Evolutionary conservation across 2,888 invertebrate genomes (phyloP).

Genomic region (Platerodrilus igneus): DNA sequence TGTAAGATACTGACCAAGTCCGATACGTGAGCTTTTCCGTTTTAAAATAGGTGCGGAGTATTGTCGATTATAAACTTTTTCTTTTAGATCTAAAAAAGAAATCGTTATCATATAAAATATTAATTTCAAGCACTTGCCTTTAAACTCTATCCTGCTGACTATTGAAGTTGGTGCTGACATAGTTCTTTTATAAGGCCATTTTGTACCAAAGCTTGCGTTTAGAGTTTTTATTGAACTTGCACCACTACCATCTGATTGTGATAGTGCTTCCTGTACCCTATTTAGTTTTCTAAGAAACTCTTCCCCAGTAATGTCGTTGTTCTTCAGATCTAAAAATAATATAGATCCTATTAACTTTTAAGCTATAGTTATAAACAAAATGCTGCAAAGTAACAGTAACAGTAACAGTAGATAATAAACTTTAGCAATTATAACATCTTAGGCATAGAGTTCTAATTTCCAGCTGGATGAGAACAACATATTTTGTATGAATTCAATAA

Average conservation of each 20-base stretch:
- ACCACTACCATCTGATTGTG: constrained; percentile 64
- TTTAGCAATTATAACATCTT: too few relatives aligned
- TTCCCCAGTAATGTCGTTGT: constrained; percentile 84
- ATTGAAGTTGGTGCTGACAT: constrained; percentile 89
- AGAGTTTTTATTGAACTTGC: constrained; percentile 65
- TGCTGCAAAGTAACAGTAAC: too few relatives aligned
- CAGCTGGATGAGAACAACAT: too few relatives aligned
- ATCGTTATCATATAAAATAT: constrained; percentile 3
- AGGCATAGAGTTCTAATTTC: too few relatives aligned
- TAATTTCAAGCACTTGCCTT: constrained; percentile 38
- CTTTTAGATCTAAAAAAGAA: constrained; percentile 55
- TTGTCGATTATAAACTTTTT: constrained; percentile 85
- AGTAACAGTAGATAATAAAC: too few relatives aligned
- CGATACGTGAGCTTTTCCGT: constrained; percentile 87
- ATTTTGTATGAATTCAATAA: too few relatives aligned
- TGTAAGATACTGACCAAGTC: constrained; percentile 77
- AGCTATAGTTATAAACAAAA: neutral
- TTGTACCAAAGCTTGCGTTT: constrained; percentile 83
- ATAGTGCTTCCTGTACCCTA: constrained; percentile 83
- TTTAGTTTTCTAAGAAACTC: constrained; percentile 79
- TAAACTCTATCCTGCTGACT: constrained; percentile 68
- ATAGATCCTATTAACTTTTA: neutral
- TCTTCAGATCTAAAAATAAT: constrained; percentile 77
- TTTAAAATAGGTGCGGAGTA: constrained; percentile 93
- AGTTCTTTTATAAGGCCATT: constrained; percentile 93